These are phyloP conservation scores for Gonioctena quinquepunctata DNA, from an alignment of 1,140 invertebrate species.

Conservation along the genomic window DNA sequence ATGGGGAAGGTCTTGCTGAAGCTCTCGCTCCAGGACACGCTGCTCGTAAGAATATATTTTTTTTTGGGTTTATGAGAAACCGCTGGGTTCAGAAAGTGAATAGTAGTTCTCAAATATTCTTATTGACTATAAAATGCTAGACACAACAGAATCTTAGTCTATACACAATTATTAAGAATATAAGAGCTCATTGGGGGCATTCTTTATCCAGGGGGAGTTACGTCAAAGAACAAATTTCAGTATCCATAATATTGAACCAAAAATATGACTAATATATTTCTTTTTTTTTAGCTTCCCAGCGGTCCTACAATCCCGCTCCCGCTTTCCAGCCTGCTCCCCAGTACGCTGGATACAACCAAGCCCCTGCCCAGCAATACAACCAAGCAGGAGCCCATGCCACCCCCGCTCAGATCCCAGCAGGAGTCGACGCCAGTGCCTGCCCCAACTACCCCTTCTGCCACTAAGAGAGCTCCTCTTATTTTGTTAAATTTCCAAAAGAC, in stretches of 20 bases:
- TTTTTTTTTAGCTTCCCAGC: background rate
- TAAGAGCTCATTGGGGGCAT: too few species aligned
- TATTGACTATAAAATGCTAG: too few species aligned
- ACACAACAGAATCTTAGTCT: too few species aligned
- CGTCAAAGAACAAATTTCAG: too few species aligned
- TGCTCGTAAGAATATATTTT: too few species aligned
- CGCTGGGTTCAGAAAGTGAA: too few species aligned
- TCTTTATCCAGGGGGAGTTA: too few species aligned
- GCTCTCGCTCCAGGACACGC: slow-evolving; percentile 46
- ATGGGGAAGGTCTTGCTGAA: slow-evolving; percentile 58
- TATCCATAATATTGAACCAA: too few species aligned
- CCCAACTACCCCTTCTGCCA: slow-evolving; percentile 66
- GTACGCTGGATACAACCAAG: slow-evolving; percentile 10
- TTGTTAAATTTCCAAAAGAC: slow-evolving; percentile 2
- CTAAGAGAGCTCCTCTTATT: slow-evolving; percentile 34
- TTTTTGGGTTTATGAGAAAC: too few species aligned
- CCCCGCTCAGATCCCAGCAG: slow-evolving; percentile 57
- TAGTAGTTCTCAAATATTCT: too few species aligned
- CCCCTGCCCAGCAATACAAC: slow-evolving; percentile 17
- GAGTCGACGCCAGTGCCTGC: slow-evolving; percentile 59
- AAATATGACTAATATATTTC: background rate
- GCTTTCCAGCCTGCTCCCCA: slow-evolving; percentile 8
- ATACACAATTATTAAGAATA: too few species aligned
- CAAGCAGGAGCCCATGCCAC: slow-evolving; percentile 15
- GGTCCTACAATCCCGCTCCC: background rate